Evolutionary conservation across 2,113 vertebrate species (phyloP).

Genomic region (Hypocryptadius cinnamomeus): DNA sequence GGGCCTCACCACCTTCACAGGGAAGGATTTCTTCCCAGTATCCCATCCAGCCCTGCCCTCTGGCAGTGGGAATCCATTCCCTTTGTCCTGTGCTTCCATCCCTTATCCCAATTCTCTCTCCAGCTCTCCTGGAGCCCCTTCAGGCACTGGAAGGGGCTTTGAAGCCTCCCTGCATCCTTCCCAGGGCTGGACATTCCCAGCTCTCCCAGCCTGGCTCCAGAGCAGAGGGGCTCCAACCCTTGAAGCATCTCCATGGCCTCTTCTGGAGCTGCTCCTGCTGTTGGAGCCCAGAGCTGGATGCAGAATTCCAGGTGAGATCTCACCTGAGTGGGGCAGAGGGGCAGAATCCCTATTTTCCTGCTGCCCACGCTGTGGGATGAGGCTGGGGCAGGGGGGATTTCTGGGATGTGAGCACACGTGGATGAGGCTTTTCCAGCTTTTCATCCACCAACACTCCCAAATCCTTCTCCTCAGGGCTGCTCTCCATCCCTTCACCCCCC

Average conservation of each 20-base stretch:
- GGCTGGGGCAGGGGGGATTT: background rate
- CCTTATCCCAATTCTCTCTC: background rate
- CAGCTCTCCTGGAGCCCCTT: background rate
- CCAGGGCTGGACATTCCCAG: background rate
- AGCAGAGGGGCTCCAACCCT: background rate
- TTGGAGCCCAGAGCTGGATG: background rate
- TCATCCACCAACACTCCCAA: background rate
- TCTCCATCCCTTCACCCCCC: background rate
- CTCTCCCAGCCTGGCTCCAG: background rate
- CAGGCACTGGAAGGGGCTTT: background rate
- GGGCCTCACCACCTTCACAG: accelerated
- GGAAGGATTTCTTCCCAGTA: accelerated
- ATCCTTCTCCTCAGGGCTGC: background rate
- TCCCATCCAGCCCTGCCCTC: too few species aligned
- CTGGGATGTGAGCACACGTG: background rate
- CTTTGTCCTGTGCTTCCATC: background rate
- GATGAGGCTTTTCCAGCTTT: background rate
- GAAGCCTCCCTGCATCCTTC: accelerated
- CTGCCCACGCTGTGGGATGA: accelerated
- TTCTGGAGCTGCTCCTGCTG: accelerated
- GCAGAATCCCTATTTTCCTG: background rate
- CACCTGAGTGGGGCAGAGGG: background rate
- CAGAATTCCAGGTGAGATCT: background rate
- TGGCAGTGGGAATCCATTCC: background rate
- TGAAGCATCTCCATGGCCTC: accelerated